Percentiles rank a stretch among this genome's conserved stretches.
phyloP scores from a whole-genome alignment of 2,888 invertebrate species.

The Zootermopsis nevadensis region DNA sequence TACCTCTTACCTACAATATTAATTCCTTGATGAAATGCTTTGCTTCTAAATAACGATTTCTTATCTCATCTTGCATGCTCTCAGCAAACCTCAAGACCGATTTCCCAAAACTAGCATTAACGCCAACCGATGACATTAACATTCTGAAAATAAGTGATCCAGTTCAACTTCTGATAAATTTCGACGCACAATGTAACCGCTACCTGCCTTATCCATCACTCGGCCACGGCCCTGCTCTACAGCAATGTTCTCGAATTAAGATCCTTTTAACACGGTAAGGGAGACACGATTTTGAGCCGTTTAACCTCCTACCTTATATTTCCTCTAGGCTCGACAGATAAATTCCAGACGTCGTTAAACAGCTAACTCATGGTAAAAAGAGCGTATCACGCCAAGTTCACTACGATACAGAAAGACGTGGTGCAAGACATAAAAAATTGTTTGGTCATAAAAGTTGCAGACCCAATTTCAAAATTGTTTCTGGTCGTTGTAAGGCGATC shows the following conservation, averaged over 20 bases:
- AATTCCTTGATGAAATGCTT: too few relatives aligned
- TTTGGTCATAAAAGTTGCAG: conserved; percentile 48
- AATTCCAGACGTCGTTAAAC: not conserved
- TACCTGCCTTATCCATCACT: not conserved
- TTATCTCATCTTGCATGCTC: too few relatives aligned
- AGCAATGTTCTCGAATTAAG: not conserved
- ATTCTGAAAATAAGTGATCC: too few relatives aligned
- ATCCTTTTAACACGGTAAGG: not conserved
- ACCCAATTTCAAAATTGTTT: conserved; percentile 51
- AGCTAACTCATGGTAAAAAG: not conserved
- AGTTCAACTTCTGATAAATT: too few relatives aligned
- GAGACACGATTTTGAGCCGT: conserved; percentile 1
- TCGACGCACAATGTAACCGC: too few relatives aligned
- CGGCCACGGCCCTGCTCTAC: not conserved
- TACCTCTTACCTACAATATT: too few relatives aligned
- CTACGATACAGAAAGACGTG: not conserved
- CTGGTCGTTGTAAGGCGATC: conserved; percentile 22
- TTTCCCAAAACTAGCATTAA: too few relatives aligned
- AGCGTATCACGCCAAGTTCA: not conserved
- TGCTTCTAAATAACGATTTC: too few relatives aligned
- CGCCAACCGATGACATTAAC: too few relatives aligned
- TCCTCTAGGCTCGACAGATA: not conserved
- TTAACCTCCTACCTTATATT: not conserved
- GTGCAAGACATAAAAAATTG: conserved; percentile 2
- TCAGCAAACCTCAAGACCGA: too few relatives aligned